Evolutionary conservation across 2,113 vertebrate species (phyloP).

Genomic region (Equus quagga): DNA sequence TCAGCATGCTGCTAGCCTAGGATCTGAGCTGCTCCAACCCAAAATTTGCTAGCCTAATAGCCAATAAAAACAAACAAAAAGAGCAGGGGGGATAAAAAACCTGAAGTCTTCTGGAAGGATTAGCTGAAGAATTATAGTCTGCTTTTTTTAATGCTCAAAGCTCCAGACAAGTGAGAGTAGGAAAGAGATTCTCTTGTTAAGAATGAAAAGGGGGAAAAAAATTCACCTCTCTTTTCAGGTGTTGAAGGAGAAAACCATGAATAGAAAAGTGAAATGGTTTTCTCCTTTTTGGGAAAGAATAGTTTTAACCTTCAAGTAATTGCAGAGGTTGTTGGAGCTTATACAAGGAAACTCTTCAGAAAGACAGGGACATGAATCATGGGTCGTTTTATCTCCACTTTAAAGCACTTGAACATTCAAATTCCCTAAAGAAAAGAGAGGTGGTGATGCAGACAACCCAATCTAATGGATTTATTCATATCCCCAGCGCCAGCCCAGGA

Average conservation of each 20-base stretch:
- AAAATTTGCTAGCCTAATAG: conserved; percentile 77
- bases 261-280: conserved; percentile 76
- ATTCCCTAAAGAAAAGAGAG: conserved; percentile 73
- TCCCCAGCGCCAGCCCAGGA: conserved; percentile 54
- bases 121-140: conserved; percentile 71
- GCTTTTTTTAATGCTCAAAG: not conserved
- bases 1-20: conserved; percentile 71
- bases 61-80: conserved; percentile 64
- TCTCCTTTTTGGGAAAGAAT: conserved; percentile 79
- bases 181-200: conserved; percentile 72
- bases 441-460: conserved; percentile 54
- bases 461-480: conserved; percentile 79
- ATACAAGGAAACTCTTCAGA: conserved; percentile 76
- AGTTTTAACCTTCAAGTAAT: conserved; percentile 84
- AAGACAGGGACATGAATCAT: conserved; percentile 77
- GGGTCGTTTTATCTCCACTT: conserved; percentile 78
- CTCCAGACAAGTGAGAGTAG: conserved; percentile 73
- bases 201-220: not conserved
- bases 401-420: conserved; percentile 75
- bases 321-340: conserved; percentile 80
- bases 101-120: conserved; percentile 64
- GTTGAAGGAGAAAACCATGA: conserved; percentile 79
- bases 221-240: conserved; percentile 51
- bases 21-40: conserved; percentile 77
- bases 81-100: not conserved